phyloP scores from a whole-genome alignment of 92 coral and sea anemone species.

The Epizoanthus fatuus region DNA sequence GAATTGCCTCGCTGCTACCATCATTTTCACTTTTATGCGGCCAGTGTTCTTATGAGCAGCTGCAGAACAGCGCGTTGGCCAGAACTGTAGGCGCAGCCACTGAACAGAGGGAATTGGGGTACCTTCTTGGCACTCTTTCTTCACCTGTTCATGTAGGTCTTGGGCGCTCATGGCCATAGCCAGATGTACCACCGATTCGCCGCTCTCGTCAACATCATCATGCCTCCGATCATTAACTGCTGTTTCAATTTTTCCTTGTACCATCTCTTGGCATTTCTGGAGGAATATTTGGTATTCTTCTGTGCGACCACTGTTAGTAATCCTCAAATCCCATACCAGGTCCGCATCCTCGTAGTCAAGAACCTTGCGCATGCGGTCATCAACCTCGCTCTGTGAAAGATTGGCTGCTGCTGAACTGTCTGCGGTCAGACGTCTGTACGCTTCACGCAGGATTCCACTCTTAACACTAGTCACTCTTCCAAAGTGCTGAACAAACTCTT shows the following conservation, averaged over 20 bases:
- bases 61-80: conserved; percentile 62
- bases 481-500: too few species aligned
- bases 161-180: conserved; percentile 66
- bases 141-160: conserved; percentile 61
- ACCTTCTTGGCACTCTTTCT: conserved; percentile 48
- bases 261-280: conserved; percentile 41
- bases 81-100: conserved; percentile 64
- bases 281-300: conserved; percentile 50
- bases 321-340: conserved; percentile 26
- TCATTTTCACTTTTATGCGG: conserved; percentile 24
- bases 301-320: conserved; percentile 30
- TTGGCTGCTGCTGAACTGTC: too few species aligned
- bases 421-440: too few species aligned
- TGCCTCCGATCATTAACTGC: conserved; percentile 68
- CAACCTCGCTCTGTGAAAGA: too few species aligned
- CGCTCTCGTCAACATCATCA: conserved; percentile 41
- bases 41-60: conserved; percentile 57
- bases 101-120: conserved; percentile 63
- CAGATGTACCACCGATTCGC: conserved; percentile 45
- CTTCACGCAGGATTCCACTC: too few species aligned
- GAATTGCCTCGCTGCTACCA: too few species aligned
- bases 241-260: conserved; percentile 49
- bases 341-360: too few species aligned
- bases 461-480: too few species aligned
- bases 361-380: too few species aligned